A percentile compares a stretch with the other conserved stretches of the same genome.
These are phyloP conservation scores for Plotosus lineatus DNA, from an alignment of 2,113 vertebrate genomes.

Conservation along the genomic window DNA sequence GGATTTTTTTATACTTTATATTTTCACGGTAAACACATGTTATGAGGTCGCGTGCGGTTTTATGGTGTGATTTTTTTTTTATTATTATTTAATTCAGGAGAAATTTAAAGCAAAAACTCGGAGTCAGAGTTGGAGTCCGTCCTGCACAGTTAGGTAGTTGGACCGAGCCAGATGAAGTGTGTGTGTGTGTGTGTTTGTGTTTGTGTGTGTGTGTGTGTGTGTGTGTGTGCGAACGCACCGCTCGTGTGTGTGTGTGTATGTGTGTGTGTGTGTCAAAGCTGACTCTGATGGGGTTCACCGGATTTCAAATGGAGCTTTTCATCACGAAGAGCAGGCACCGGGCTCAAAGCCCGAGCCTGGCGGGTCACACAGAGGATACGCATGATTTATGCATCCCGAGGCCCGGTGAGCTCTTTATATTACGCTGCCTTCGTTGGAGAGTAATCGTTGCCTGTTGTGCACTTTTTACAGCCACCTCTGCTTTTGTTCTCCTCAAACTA, in stretches of 20 bases:
- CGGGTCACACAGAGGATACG: conserved; percentile 35
- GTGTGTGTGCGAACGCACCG: too few species aligned
- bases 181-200: neutral
- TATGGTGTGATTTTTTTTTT: neutral
- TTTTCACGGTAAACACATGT: too few species aligned
- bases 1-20: too few species aligned
- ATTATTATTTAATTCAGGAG: neutral
- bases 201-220: neutral
- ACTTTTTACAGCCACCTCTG: conserved; percentile 25
- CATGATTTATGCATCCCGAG: conserved; percentile 48
- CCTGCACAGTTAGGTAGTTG: neutral
- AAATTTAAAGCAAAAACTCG: neutral
- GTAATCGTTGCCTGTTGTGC: conserved; percentile 36
- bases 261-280: conserved; percentile 28
- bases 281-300: conserved; percentile 24
- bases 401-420: conserved; percentile 41
- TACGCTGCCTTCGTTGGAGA: conserved; percentile 28
- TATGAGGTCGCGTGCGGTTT: too few species aligned
- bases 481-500: conserved; percentile 44
- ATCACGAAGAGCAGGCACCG: conserved; percentile 37
- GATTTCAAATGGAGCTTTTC: conserved; percentile 50
- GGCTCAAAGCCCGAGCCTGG: conserved; percentile 41
- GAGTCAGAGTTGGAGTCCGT: neutral
- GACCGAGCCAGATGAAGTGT: too few species aligned
- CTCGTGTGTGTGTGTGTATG: neutral